Conservation (phyloP, 2,113 vertebrate genomes). For the Colius striatus region DNA sequence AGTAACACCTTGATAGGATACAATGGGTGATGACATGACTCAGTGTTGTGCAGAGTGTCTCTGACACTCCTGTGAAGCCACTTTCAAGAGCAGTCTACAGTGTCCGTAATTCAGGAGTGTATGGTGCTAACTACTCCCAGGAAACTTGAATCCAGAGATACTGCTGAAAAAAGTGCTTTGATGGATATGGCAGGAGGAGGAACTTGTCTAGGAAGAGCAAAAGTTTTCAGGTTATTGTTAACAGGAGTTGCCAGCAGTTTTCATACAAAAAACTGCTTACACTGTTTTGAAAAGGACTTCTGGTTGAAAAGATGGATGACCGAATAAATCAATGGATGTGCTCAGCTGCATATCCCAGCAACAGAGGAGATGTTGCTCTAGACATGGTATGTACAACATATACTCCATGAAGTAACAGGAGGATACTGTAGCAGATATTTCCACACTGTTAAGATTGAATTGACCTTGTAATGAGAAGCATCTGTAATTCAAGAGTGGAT, state of each 20-base stretch:
- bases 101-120: not conserved
- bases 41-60: not conserved
- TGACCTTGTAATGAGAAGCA: not conserved
- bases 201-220: not conserved
- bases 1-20: not conserved
- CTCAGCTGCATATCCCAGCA: not conserved
- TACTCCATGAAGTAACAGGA: not conserved
- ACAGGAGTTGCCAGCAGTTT: not conserved
- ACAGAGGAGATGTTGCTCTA: not conserved
- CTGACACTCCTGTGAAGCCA: not conserved
- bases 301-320: not conserved
- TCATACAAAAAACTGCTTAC: not conserved
- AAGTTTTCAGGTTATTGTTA: not conserved
- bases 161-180: not conserved
- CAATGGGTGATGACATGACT: not conserved
- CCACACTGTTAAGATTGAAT: not conserved
- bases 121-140: not conserved
- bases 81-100: not conserved
- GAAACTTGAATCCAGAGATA: not conserved
- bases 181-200: not conserved
- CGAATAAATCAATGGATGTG: not conserved
- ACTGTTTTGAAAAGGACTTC: not conserved
- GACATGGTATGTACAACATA: fast-evolving
- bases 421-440: not conserved
- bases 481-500: not conserved